Conservation (phyloP, 2,113 vertebrate genomes). For the Dunckerocampus dactyliophorus region DNA sequence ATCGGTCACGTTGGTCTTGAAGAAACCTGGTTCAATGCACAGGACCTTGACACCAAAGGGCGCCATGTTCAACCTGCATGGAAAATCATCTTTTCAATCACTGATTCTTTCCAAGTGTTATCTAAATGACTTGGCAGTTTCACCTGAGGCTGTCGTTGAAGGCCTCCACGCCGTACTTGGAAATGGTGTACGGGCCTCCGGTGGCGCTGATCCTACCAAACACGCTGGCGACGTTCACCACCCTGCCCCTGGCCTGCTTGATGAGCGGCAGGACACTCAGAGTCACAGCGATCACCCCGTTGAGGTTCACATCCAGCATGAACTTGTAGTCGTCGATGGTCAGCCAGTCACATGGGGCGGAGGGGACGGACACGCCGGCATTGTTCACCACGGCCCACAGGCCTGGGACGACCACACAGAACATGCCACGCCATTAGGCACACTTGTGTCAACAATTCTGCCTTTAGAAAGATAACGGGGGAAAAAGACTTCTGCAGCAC, state of each 20-base stretch:
- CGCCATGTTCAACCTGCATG: conserved; percentile 69
- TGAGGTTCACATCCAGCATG: conserved; percentile 75
- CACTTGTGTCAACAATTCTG: too few relatives aligned
- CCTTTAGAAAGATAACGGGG: too few relatives aligned
- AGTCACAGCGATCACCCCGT: conserved; percentile 77
- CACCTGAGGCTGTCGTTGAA: conserved; percentile 80
- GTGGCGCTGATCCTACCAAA: conserved; percentile 68
- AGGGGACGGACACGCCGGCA: conserved; percentile 69
- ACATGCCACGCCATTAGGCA: too few relatives aligned
- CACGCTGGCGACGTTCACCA: conserved; percentile 77
- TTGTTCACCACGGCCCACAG: conserved; percentile 82
- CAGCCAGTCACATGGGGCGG: conserved; percentile 75
- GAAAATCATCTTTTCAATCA: background rate
- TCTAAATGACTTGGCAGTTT: conserved; percentile 3
- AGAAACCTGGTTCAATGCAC: conserved; percentile 76
- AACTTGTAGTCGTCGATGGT: conserved; percentile 74
- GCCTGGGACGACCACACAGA: conserved; percentile 50
- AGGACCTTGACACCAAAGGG: conserved; percentile 81
- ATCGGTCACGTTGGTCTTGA: conserved; percentile 69
- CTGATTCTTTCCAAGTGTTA: background rate
- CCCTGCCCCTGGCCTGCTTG: conserved; percentile 77
- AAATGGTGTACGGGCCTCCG: conserved; percentile 73
- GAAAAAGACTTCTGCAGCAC: too few relatives aligned
- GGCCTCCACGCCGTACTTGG: conserved; percentile 77
- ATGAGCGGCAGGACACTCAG: conserved; percentile 80